A percentile compares a stretch with the other conserved stretches of the same genome.
phyloP scores from a whole-genome alignment of 2,113 vertebrate species.

The Aleadryas rufinucha region DNA sequence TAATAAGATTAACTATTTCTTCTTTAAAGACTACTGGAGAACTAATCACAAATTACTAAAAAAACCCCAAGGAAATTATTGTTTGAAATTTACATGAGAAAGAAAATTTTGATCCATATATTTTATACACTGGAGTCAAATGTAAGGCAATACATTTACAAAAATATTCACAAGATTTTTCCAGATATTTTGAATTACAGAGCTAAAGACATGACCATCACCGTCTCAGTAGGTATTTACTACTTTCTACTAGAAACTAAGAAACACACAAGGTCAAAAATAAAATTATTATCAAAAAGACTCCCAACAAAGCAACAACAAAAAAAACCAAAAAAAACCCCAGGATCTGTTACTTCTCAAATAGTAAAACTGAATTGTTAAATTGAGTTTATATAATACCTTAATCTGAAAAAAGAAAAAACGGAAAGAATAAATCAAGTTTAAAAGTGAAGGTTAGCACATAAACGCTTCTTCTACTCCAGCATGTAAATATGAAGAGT shows the following conservation, averaged over 20 bases:
- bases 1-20: neutral
- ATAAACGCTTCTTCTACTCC: neutral
- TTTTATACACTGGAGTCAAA: neutral
- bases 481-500: neutral
- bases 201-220: neutral
- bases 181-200: neutral
- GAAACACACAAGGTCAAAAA: neutral
- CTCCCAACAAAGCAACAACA: neutral
- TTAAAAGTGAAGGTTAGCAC: neutral
- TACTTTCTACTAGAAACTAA: neutral
- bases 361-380: neutral
- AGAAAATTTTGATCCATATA: neutral
- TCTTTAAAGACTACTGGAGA: neutral
- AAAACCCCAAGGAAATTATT: neutral
- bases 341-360: neutral
- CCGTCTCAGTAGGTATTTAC: neutral
- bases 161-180: neutral
- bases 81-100: neutral
- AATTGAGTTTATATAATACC: neutral
- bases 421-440: neutral
- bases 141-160: neutral
- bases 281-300: neutral
- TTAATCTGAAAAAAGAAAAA: neutral
- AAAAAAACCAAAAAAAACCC: fast-evolving
- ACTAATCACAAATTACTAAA: neutral